Base-by-base conservation (phyloP, 2,888 invertebrate species). In the Heliconius cydno region DNA sequence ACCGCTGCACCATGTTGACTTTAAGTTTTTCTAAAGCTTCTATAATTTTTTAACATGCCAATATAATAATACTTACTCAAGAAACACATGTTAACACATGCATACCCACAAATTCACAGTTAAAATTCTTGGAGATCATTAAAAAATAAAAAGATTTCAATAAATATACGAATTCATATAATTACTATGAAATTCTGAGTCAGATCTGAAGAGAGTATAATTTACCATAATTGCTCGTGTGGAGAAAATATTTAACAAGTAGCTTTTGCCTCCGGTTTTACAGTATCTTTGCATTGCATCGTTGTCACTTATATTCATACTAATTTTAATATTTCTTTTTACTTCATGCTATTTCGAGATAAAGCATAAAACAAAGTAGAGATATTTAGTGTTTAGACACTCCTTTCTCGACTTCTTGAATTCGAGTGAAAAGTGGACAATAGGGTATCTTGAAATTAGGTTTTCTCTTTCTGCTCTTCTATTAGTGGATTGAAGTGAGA, bases 211-310 rank as follows among this genome's bases (percentile, higher is more conserved):
- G 30, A 57, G 34, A 34, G 57, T 60, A 73, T 38, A 60, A 73
- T 73, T 60, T 73, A 60, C 60, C n/a, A 60, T 73, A 73, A 73
- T 73, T 73, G 34, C 13, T n/a, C 13, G 25, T 60, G 38, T 34
- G 25, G 73, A 60, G 73, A 73, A 73, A 73, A 60, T 73, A 60
- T 73, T 73, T 73, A 60, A 73, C 34, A 73, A 60, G 73, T 73
- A 60, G 73, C 60, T 73, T 30, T 73, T n/a, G 57, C 72, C 30
- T 60, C 57, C n/a, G 60, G 60, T 38, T 73, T 73, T n/a, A 41
- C 41, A 70, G 46, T 15, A 13, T 41, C 15, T 70, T 46, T 41
- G n/a, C 34, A 25, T n/a, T 34, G 19, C 57, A 34, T 60, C 57
- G n/a, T 12, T 71, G 13, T 72, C 30, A 70, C 7, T 19, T 52